These are phyloP conservation scores for Anthonomus grandis DNA, from an alignment of 1,140 invertebrate species.

Conservation along the genomic window DNA sequence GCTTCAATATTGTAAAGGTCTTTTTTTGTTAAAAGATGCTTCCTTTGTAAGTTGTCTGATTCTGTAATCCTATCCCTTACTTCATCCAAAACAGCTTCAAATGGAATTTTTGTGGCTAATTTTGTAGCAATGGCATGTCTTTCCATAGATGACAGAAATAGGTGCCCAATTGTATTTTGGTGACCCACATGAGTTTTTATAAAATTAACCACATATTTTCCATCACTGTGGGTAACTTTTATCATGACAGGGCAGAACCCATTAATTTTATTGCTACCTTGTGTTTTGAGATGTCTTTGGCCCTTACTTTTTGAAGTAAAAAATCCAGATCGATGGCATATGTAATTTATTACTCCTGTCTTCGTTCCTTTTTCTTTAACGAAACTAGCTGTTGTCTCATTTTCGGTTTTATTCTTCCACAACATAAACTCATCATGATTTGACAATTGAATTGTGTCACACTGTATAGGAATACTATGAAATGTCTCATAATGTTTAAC, in stretches of 20 bases:
- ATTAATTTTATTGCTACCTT: conserved; percentile 26
- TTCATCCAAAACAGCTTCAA: conserved; percentile 8
- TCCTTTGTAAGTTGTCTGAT: neutral
- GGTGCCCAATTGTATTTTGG: conserved; percentile 4
- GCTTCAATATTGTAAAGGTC: conserved; percentile 5
- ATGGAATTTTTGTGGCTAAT: conserved; percentile 11
- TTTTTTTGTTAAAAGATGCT: conserved; percentile 1
- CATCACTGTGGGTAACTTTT: conserved; percentile 1
- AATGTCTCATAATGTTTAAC: too few relatives aligned
- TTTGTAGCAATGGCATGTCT: neutral
- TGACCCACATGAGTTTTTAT: conserved; percentile 19
- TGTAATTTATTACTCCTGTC: conserved; percentile 19
- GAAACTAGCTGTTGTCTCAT: too few relatives aligned
- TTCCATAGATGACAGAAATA: conserved; percentile 1
- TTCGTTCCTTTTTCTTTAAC: too few relatives aligned
- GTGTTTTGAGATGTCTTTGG: conserved; percentile 15
- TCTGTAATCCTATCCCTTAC: neutral
- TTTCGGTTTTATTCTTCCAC: too few relatives aligned
- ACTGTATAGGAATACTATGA: too few relatives aligned
- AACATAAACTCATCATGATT: too few relatives aligned
- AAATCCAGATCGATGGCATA: conserved; percentile 18
- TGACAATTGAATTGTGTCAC: too few relatives aligned
- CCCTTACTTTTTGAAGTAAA: conserved; percentile 13
- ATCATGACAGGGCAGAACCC: conserved; percentile 20
- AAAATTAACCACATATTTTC: conserved; percentile 10